Conservation (phyloP, 2,113 vertebrate species). For the Eretmodus cyanostictus region DNA sequence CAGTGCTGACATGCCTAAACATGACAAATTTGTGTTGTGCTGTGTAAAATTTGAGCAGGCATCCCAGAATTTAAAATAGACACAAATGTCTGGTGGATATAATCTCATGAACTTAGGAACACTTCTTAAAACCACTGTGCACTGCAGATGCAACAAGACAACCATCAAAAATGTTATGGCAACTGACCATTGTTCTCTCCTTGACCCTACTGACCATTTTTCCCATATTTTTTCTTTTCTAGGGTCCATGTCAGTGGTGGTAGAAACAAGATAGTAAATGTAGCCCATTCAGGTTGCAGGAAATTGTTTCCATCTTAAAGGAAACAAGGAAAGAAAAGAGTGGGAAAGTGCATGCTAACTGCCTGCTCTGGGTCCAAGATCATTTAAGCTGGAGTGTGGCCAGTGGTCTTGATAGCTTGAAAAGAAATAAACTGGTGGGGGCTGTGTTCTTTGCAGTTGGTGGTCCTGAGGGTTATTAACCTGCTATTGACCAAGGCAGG, state of each 20-base stretch:
- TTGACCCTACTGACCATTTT: not conserved
- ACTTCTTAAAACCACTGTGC: not conserved
- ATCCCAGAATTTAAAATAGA: not conserved
- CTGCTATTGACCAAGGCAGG: not conserved
- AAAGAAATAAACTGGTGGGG: not conserved
- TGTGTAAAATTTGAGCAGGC: not conserved
- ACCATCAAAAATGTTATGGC: not conserved
- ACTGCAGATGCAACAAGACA: not conserved
- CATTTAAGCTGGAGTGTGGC: not conserved
- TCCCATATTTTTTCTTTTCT: not conserved
- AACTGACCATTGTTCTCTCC: not conserved
- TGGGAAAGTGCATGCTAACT: not conserved
- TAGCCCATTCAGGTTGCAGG: not conserved
- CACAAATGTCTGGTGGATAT: not conserved
- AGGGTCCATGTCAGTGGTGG: not conserved
- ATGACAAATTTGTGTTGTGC: not conserved
- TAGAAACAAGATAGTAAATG: not conserved
- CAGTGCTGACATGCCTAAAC: not conserved
- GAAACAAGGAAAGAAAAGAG: not conserved
- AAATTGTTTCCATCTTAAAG: not conserved
- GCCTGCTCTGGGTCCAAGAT: not conserved
- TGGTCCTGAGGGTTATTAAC: not conserved
- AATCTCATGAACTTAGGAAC: not conserved
- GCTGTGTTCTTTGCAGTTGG: not conserved
- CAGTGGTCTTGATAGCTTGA: not conserved